These are phyloP conservation scores for Zonitis immaculata DNA, from an alignment of 2,888 invertebrate species.

Conservation along the genomic window DNA sequence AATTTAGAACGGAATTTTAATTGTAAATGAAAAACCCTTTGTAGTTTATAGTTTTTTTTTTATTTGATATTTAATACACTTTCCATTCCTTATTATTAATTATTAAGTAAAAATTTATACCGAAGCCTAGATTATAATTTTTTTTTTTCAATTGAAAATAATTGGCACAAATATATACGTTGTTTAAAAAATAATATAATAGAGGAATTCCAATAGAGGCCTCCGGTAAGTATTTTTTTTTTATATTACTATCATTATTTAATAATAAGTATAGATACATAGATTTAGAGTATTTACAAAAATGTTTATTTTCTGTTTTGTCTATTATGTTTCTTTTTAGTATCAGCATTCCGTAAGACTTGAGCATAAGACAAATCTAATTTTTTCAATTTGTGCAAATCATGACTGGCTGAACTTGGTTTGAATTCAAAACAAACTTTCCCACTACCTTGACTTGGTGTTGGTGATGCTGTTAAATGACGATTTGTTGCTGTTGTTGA, in stretches of 20 bases:
- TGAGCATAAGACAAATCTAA: slow-evolving; percentile 83
- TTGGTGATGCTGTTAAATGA: slow-evolving; percentile 54
- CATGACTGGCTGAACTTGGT: slow-evolving; percentile 74
- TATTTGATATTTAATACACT: neutral
- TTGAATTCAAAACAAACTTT: slow-evolving; percentile 51
- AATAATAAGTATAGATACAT: neutral
- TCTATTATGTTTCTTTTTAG: slow-evolving; percentile 38
- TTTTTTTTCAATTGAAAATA: neutral
- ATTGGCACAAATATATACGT: neutral
- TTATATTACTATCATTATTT: no score
- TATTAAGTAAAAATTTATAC: neutral
- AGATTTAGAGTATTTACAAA: neutral
- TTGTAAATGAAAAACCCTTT: neutral
- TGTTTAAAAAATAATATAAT: neutral
- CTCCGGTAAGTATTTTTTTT: no score
- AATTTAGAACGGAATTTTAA: no score
- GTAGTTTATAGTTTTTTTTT: neutral
- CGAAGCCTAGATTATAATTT: neutral
- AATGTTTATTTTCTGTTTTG: slow-evolving; percentile 28
- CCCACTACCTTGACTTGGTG: slow-evolving; percentile 53
- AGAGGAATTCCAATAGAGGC: neutral
- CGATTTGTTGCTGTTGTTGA: slow-evolving; percentile 49
- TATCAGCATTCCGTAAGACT: slow-evolving; percentile 68
- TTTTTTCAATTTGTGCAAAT: slow-evolving; percentile 74
- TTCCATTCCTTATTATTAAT: neutral